Evolutionary conservation across 2,113 vertebrate species (phyloP).

Genomic region (Rallus limicola): DNA sequence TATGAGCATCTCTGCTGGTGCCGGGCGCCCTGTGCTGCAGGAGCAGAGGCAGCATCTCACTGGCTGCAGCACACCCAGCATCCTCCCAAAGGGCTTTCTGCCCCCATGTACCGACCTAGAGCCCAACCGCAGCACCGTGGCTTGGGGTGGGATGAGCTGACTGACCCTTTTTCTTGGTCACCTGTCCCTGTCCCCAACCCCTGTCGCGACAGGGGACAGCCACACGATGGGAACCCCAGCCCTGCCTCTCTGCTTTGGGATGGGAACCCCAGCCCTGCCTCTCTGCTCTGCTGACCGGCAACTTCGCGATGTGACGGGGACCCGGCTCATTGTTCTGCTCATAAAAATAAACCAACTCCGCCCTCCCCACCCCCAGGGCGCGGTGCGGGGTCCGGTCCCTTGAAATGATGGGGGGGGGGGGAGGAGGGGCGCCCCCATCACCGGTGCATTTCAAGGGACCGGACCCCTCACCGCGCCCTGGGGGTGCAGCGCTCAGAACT

Average conservation of each 20-base stretch:
- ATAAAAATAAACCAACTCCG: background rate
- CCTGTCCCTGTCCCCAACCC: background rate
- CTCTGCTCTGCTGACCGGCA: background rate
- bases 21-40: rapidly evolving
- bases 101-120: background rate
- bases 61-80: background rate
- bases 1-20: background rate
- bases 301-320: background rate
- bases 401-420: too few species aligned
- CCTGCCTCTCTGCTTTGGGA: background rate
- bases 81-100: background rate
- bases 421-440: too few species aligned
- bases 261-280: background rate
- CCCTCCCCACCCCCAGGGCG: too few species aligned
- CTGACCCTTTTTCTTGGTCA: background rate
- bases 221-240: background rate
- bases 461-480: rapidly evolving
- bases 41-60: background rate
- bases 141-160: background rate
- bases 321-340: background rate
- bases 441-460: background rate
- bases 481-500: background rate
- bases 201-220: background rate
- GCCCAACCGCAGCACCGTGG: background rate
- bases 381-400: too few species aligned